These are phyloP conservation scores for Timandra comae DNA, from an alignment of 2,888 invertebrate species.

Conservation along the genomic window DNA sequence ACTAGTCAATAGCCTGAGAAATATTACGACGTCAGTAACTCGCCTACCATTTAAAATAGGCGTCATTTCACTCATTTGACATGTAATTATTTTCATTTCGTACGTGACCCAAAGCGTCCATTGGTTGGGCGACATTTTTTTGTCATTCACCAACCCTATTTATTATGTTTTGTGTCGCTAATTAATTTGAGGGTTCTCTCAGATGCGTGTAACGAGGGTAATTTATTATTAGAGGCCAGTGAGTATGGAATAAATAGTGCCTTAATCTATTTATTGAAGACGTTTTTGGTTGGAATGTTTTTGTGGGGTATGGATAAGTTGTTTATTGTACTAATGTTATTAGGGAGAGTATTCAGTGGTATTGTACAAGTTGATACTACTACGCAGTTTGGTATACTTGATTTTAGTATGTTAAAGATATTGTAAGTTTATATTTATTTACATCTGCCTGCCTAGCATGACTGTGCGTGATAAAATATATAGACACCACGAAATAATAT, in stretches of 20 bases:
- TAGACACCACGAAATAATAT: too few species aligned
- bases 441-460: too few species aligned
- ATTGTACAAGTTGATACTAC: too few species aligned
- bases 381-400: too few species aligned
- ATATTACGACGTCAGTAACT: slow-evolving; percentile 34
- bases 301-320: too few species aligned
- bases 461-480: too few species aligned
- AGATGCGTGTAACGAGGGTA: slow-evolving; percentile 20
- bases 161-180: slow-evolving; percentile 40
- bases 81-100: slow-evolving; percentile 61
- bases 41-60: slow-evolving; percentile 50
- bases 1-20: too few species aligned
- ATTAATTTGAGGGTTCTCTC: slow-evolving; percentile 42
- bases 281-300: too few species aligned
- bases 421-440: too few species aligned
- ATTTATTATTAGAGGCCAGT: slow-evolving; percentile 11
- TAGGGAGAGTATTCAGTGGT: too few species aligned
- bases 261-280: background rate
- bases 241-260: slow-evolving; percentile 1
- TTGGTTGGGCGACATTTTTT: slow-evolving; percentile 37
- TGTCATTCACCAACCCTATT: slow-evolving; percentile 43
- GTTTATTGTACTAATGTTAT: too few species aligned
- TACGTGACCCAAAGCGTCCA: slow-evolving; percentile 34
- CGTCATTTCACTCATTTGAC: slow-evolving; percentile 64
- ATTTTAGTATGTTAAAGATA: too few species aligned